Evolutionary conservation across 2,113 vertebrate species (phyloP), one percentile per base, ranked within the genome.

Genomic region (Protomyctophum bolini): DNA sequence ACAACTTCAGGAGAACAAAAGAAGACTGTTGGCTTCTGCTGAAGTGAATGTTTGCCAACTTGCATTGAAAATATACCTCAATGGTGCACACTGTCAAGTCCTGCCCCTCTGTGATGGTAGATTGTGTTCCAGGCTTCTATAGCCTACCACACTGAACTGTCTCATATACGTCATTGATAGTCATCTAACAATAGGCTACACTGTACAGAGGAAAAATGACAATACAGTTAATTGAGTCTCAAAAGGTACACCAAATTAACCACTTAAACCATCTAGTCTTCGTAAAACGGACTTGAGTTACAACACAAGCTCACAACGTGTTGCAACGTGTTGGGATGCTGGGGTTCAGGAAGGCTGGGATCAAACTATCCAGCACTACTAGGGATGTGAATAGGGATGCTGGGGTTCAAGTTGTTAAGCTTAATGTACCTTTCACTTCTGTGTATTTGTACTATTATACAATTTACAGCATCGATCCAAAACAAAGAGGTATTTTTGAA

Each of bases 41-140:
- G 29, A 66, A 72, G 56, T 74, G 72, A 74, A 74, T 83, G 51
- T 60, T 76, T 73, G 63, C 15, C 70, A 75, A 65, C 48, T 79
- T 15, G 51, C 57, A 60, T 75, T 74, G 58, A 69, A 74, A 74
- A 81, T 82, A 79, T 86, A 89, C 87, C 86, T 91, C 88, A 87
- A 70, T 84, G 81, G 80, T 87, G 74, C 72, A 88, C 80, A 86
- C 83, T 89, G 87, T 75, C 66, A 68, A 79, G 74, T 58, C 58
- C 70, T 75, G 58, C 15, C 52, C 66, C 61, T 85, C 58, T 59
- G 75, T 68, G 58, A 78, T 67, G 48, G 59, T 66, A 69, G 78
- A 80, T 77, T 82, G 62, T 81, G 68, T 75, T 59, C 60, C 58
- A 63, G 66, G 73, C 73, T 68, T 59, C 60, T 81, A 68, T 71